Evolutionary conservation across 2,797 vertebrate genomes (phyloP).

Genomic region (Dicrostonyx torquatus): DNA sequence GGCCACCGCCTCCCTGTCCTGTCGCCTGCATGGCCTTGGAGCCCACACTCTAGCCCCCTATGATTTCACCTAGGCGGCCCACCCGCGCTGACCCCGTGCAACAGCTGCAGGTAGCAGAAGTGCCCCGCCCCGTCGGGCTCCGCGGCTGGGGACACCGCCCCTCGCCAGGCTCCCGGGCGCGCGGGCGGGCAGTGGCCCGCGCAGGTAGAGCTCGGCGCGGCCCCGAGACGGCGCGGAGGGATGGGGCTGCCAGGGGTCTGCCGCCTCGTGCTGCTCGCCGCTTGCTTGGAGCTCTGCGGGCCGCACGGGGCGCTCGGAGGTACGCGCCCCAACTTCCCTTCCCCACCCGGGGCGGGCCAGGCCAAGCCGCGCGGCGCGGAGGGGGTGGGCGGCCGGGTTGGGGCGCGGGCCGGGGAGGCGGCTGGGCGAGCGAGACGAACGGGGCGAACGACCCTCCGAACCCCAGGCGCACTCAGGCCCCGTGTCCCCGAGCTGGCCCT

Average conservation of each 20-base stretch:
- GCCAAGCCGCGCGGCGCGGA: neutral
- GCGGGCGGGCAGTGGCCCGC: neutral
- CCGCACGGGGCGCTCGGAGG: constrained; percentile 49
- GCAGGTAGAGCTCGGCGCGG: neutral
- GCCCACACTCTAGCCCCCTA: fast-evolving
- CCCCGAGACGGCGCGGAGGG: neutral
- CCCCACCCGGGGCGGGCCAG: neutral
- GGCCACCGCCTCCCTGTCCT: too few relatives aligned
- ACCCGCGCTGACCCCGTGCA: neutral
- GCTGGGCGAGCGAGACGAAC: too few relatives aligned
- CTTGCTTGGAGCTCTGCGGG: constrained; percentile 58
- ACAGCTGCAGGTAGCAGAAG: neutral
- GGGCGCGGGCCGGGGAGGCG: neutral
- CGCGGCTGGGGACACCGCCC: neutral
- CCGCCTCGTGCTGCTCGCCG: constrained; percentile 12
- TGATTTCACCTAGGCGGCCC: neutral
- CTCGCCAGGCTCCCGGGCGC: fast-evolving
- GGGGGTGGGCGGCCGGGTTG: neutral
- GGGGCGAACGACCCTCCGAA: neutral
- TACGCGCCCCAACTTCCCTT: constrained; percentile 1
- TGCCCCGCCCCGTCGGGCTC: neutral
- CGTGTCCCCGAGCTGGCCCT: fast-evolving
- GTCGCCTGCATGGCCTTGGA: neutral
- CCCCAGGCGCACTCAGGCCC: neutral
- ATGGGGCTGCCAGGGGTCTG: constrained; percentile 8